Percentiles rank a stretch among this genome's conserved stretches.
These are phyloP conservation scores for Blastobasis adustella DNA, from an alignment of 2,888 invertebrate genomes.

Conservation along the genomic window DNA sequence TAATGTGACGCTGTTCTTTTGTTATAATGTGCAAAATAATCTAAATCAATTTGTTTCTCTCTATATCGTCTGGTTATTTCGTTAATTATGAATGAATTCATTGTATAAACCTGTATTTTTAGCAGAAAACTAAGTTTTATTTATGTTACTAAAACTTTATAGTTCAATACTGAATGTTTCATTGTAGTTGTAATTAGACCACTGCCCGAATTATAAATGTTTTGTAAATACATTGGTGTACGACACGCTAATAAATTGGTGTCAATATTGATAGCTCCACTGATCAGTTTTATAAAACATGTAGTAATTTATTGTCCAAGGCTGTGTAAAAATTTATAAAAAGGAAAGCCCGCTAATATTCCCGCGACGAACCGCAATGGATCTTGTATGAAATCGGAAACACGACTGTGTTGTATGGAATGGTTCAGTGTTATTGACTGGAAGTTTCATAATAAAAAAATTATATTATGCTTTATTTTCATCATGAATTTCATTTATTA, in stretches of 20 bases:
- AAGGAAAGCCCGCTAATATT: slow-evolving; percentile 48
- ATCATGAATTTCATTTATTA: slow-evolving; percentile 54
- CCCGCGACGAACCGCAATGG: slow-evolving; percentile 49
- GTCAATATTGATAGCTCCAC: slow-evolving; percentile 61
- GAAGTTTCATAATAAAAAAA: slow-evolving; percentile 69
- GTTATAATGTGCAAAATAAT: not conserved
- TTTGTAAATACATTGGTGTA: slow-evolving; percentile 67
- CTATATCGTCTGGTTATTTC: not conserved
- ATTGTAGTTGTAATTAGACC: slow-evolving; percentile 27
- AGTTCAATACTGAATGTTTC: slow-evolving; percentile 15
- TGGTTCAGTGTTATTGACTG: slow-evolving; percentile 73
- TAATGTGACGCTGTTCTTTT: not conserved
- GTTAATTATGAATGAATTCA: slow-evolving; percentile 4
- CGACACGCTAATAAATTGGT: slow-evolving; percentile 35
- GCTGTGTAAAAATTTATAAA: slow-evolving; percentile 68
- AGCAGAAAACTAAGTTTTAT: slow-evolving; percentile 1
- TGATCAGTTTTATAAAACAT: slow-evolving; percentile 68
- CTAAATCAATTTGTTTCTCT: not conserved
- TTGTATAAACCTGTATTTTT: not conserved
- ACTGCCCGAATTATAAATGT: slow-evolving; percentile 44
- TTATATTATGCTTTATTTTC: slow-evolving; percentile 75
- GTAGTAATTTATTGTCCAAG: slow-evolving; percentile 64
- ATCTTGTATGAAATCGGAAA: slow-evolving; percentile 64
- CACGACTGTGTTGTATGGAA: slow-evolving; percentile 64
- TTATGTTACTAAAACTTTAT: not conserved